Percentiles rank a stretch among this genome's conserved stretches.
phyloP scores from a whole-genome alignment of 1,140 invertebrate species.

The Drosophila bifasciata region DNA sequence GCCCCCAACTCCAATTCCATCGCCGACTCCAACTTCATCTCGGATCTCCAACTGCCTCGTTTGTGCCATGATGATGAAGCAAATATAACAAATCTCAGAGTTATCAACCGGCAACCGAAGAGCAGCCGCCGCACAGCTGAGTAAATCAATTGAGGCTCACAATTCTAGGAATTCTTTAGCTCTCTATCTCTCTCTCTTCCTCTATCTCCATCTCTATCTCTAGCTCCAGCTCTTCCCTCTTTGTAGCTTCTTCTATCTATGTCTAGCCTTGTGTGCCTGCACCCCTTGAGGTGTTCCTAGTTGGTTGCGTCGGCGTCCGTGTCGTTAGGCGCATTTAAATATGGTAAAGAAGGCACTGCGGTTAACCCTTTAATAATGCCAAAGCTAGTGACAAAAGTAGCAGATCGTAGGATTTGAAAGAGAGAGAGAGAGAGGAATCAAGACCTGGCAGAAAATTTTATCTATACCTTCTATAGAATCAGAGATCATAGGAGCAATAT shows the following conservation, averaged over 20 bases:
- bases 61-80: conserved; percentile 79
- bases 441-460: no score
- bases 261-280: no score
- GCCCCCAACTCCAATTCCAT: conserved; percentile 9
- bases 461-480: no score
- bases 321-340: no score
- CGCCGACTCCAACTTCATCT: conserved; percentile 27
- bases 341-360: no score
- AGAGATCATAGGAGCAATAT: no score
- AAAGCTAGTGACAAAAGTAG: no score
- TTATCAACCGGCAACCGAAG: conserved; percentile 60
- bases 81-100: conserved; percentile 81
- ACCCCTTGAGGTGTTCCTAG: no score
- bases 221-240: conserved; percentile 17
- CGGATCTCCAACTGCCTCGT: conserved; percentile 46
- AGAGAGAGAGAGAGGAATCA: no score
- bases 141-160: conserved; percentile 82
- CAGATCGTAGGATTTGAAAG: no score
- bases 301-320: no score
- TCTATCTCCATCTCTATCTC: conserved; percentile 14
- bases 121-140: conserved; percentile 63
- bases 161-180: conserved; percentile 75
- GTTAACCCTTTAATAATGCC: no score
- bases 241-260: background rate
- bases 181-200: conserved; percentile 29